Percentiles rank a stretch among this genome's conserved stretches.
phyloP scores from a whole-genome alignment of 2,113 vertebrate species.

The Bubo bubo region DNA sequence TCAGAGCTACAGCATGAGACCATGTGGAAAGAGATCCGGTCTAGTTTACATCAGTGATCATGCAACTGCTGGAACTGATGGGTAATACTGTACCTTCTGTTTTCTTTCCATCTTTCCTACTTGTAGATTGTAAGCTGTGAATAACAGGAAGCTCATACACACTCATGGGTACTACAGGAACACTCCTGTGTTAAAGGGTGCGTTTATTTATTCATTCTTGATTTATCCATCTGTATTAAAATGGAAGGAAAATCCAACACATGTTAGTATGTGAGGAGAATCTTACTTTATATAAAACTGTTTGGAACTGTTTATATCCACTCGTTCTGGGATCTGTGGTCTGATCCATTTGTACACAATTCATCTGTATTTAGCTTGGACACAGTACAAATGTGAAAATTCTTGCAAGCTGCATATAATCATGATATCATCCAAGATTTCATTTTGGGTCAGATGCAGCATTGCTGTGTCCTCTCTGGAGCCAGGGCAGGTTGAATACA shows the following conservation, averaged over 20 bases:
- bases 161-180: background rate
- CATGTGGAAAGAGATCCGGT: rapidly evolving
- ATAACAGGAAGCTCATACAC: background rate
- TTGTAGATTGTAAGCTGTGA: background rate
- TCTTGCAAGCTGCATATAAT: background rate
- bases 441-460: background rate
- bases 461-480: background rate
- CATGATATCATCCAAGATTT: background rate
- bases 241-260: background rate
- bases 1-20: background rate
- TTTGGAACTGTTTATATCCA: background rate
- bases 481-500: background rate
- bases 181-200: background rate
- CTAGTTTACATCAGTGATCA: background rate
- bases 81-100: background rate
- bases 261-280: background rate
- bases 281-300: background rate
- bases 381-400: background rate
- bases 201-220: background rate
- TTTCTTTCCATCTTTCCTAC: background rate
- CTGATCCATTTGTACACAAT: background rate
- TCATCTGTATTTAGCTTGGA: conserved; percentile 10
- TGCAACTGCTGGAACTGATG: background rate
- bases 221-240: background rate
- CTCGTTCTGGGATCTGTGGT: background rate